A percentile compares a stretch with the other conserved stretches of the same genome.
These are phyloP conservation scores for Melanotaenia maccullochi DNA, from an alignment of 2,797 vertebrate genomes.

Conservation along the genomic window DNA sequence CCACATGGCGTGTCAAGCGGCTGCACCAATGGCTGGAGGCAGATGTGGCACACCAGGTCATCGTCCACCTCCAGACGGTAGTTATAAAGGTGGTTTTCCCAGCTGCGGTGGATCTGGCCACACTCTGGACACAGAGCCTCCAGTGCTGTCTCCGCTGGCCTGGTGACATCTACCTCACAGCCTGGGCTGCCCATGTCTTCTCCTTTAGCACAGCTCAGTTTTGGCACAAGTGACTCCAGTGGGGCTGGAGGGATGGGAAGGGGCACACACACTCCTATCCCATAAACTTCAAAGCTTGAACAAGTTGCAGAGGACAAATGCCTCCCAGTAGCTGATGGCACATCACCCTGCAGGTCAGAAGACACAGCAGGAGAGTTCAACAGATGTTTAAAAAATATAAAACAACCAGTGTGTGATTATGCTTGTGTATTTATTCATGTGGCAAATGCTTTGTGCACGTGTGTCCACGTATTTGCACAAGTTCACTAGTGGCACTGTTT, in stretches of 20 bases:
- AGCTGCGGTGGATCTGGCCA: constrained; percentile 94
- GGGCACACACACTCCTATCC: constrained; percentile 72
- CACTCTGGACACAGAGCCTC: constrained; percentile 94
- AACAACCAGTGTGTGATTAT: constrained; percentile 68
- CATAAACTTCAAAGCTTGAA: constrained; percentile 74
- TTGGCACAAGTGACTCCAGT: constrained; percentile 75
- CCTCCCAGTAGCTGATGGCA: constrained; percentile 75
- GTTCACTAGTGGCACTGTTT: constrained; percentile 25
- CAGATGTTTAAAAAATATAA: constrained; percentile 65
- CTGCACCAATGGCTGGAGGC: constrained; percentile 97
- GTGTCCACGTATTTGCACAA: constrained; percentile 55
- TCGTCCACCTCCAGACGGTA: constrained; percentile 97
- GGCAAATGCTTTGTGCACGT: constrained; percentile 71
- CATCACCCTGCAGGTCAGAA: constrained; percentile 80
- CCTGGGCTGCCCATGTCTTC: constrained; percentile 90
- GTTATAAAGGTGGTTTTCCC: constrained; percentile 98
- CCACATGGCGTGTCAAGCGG: constrained; percentile 97
- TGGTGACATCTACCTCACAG: constrained; percentile 85
- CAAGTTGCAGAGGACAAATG: constrained; percentile 73
- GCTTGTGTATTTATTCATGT: constrained; percentile 61
- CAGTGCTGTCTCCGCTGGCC: constrained; percentile 86
- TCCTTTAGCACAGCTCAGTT: constrained; percentile 61
- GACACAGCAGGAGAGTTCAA: constrained; percentile 61
- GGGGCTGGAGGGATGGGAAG: constrained; percentile 58
- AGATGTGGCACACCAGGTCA: constrained; percentile 98